Base-by-base conservation (phyloP, 2,888 invertebrate genomes). In the Nectonema munidae region DNA sequence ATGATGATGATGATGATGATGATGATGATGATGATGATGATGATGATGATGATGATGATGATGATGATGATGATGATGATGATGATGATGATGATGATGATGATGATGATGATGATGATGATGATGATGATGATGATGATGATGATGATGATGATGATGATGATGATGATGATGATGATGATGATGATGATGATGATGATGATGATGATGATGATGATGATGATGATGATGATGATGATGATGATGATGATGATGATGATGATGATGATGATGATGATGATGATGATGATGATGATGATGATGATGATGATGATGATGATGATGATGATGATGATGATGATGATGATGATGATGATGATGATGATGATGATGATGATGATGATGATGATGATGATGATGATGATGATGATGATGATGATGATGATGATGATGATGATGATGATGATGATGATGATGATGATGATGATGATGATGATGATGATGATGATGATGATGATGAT, bases 21-120 rank as follows among this genome's bases (percentile, higher is more conserved):
- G 36, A 36, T 30, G 36, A 36, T 30, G 36, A 36, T 30, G 36
- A 36, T 30, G 36, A 36, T 30, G 36, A 36, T 30, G 36, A 36
- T 30, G 36, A 36, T 30, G 36, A 36, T 30, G 36, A 36, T 30
- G 36, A 36, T 30, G 36, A 36, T 30, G 36, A 36, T 30, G 36
- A 28, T 30, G 36, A 36, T 30, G 29, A 36, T 30, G 36, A 36
- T 30, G 32, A 21, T 9, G 36, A 36, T 36, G 25, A 36, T 36
- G 25, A 28, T 36, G 14, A 36, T 36, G 14, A 36, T 36, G 9
- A 36, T 28, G 25, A 36, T 36, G 25, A 36, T 36, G 25, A 36
- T 36, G 25, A 36, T 36, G 25, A 36, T 36, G n/a, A 36, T 36
- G n/a, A 36, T 36, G n/a, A 28, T 36, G n/a, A 36, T 36, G n/a